These are phyloP conservation scores for Acanthopagrus latus DNA, from an alignment of 2,797 vertebrate genomes.

Conservation along the genomic window DNA sequence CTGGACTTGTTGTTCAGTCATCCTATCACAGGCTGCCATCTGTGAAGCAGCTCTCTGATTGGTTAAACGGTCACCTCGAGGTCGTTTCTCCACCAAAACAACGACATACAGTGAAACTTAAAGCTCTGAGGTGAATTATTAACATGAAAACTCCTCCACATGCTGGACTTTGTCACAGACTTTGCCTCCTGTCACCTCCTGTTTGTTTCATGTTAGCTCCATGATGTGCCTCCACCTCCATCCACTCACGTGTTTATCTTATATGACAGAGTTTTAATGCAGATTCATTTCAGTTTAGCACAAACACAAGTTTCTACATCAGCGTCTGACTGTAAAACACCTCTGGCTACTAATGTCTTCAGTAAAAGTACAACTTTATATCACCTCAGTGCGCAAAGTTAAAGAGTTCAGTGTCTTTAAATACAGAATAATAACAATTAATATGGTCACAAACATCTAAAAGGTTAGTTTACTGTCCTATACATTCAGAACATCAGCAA, in stretches of 20 bases:
- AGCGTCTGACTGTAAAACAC: not conserved
- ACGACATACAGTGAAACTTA: not conserved
- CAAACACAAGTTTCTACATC: too few relatives aligned
- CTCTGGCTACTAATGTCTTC: too few relatives aligned
- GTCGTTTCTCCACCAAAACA: conserved; percentile 10
- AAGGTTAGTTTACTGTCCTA: too few relatives aligned
- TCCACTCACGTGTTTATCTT: not conserved
- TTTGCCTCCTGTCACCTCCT: not conserved
- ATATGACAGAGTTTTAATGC: not conserved
- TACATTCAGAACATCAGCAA: too few relatives aligned
- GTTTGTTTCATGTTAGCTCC: not conserved
- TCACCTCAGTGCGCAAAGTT: too few relatives aligned
- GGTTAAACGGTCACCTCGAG: not conserved
- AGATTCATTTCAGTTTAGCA: too few relatives aligned
- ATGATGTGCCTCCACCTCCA: not conserved
- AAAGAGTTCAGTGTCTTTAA: too few relatives aligned
- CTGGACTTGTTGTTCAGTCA: not conserved
- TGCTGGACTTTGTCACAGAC: conserved; percentile 34
- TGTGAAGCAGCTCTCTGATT: conserved; percentile 6
- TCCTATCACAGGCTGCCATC: not conserved
- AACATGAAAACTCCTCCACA: conserved; percentile 1
- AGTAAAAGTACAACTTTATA: too few relatives aligned
- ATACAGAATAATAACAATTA: too few relatives aligned
- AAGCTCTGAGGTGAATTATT: conserved; percentile 17
- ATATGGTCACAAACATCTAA: too few relatives aligned